Evolutionary conservation across 2,888 invertebrate genomes (phyloP), one percentile per base, ranked within the genome.

Genomic region (Zaprionus lineosus): DNA sequence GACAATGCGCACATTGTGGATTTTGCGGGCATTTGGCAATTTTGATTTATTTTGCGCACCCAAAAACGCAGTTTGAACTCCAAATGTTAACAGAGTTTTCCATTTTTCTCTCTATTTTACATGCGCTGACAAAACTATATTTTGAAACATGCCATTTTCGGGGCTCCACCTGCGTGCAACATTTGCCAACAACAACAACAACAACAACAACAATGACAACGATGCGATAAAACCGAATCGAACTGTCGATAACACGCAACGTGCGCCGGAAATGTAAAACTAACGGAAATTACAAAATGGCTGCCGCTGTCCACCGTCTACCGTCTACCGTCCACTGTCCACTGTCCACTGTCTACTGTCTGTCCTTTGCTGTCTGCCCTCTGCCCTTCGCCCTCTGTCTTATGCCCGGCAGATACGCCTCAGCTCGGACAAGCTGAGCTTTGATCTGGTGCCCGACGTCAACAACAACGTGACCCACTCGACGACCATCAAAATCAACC

Each of bases 351-450:
- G 24, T 3, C 36, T 36, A 51, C 43, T n/a, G n/a, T n/a, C n/a
- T n/a, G n/a, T n/a, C n/a, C n/a, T n/a, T n/a, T 19, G 19, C 5
- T 24, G 24, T 3, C 36, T 36, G 53, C 43, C n/a, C n/a, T n/a
- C n/a, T n/a, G n/a, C n/a, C 31, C 34, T 24, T 8, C 14, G 36
- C 24, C 14, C 6, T 15, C 24, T 3, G 15, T 15, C 26, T n/a
- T n/a, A n/a, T n/a, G n/a, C n/a, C n/a, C 43, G 26, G 21, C 79
- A 95, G 95, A 92, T 96, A 19, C 92, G 95, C 51, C 93, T 95
- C 86, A 94, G 95, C 6, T 95, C 95, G 88, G 96, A 96, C 88
- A 96, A 96, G 90, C 94, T 96, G 61, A 92, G 96, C 76, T 96
- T 97, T 86, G 95, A 96, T 89, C 90, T 97, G 43, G 93, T 94